A percentile compares a stretch with the other conserved stretches of the same genome.
Evolutionary conservation across 2,888 invertebrate genomes (phyloP).

Genomic region (Noctua janthe): DNA sequence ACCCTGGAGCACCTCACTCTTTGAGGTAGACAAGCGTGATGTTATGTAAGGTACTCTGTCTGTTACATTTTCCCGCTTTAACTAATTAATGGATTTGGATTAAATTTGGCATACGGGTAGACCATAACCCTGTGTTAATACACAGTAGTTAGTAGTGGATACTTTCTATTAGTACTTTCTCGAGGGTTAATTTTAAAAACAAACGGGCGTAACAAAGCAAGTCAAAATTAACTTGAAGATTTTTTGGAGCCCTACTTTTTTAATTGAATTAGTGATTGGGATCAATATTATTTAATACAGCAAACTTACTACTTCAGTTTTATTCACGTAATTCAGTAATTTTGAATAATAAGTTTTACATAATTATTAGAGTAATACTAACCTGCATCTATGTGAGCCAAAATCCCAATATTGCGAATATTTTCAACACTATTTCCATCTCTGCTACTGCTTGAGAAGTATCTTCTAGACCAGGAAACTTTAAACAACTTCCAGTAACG

Average conservation of each 20-base stretch:
- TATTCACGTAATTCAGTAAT: background rate
- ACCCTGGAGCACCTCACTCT: background rate
- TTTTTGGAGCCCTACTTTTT: background rate
- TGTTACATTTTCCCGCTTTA: background rate
- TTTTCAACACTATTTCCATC: conserved; percentile 78
- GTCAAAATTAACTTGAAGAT: background rate
- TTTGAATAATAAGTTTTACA: conserved; percentile 8
- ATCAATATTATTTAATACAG: background rate
- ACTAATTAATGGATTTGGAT: background rate
- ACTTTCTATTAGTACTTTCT: background rate
- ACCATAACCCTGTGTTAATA: background rate
- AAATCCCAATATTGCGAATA: conserved; percentile 97
- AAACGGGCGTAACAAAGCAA: background rate
- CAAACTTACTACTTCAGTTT: background rate
- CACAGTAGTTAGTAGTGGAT: no score
- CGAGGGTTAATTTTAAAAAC: background rate
- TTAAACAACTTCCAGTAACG: conserved; percentile 83
- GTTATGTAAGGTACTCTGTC: background rate
- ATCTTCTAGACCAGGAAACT: conserved; percentile 75
- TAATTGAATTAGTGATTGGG: background rate
- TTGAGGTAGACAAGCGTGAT: background rate
- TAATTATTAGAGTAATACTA: conserved; percentile 66
- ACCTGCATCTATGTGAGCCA: conserved; percentile 99
- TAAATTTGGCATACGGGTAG: background rate
- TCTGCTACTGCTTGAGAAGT: conserved; percentile 70